phyloP scores from a whole-genome alignment of 2,113 vertebrate species.

The Willisornis vidua region DNA sequence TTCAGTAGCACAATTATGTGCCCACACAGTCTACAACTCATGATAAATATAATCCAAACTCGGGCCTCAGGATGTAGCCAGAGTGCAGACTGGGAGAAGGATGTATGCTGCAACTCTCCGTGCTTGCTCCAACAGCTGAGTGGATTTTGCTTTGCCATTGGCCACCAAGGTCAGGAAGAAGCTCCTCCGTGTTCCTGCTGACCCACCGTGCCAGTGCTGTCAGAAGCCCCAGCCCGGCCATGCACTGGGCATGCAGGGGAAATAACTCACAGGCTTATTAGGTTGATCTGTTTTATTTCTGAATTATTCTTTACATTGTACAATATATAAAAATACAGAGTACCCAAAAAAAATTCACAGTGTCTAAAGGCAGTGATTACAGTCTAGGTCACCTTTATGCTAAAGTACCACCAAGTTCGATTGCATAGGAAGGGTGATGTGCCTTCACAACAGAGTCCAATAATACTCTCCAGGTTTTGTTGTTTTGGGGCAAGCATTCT shows the following conservation, averaged over 20 bases:
- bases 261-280: background rate
- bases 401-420: constrained; percentile 85
- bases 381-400: constrained; percentile 87
- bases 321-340: constrained; percentile 97
- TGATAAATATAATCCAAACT: background rate
- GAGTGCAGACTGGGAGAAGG: background rate
- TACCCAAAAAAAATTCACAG: constrained; percentile 90
- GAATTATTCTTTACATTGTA: constrained; percentile 90
- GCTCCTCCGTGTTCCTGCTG: rapidly evolving
- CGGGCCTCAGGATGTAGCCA: background rate
- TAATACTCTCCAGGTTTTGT: constrained; percentile 54
- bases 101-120: background rate
- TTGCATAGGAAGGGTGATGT: constrained; percentile 92
- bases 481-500: constrained; percentile 34
- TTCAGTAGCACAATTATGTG: background rate
- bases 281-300: constrained; percentile 75
- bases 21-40: background rate
- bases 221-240: rapidly evolving
- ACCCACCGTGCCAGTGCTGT: rapidly evolving
- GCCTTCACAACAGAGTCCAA: constrained; percentile 69
- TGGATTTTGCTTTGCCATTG: background rate
- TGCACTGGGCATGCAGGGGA: rapidly evolving
- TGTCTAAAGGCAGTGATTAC: constrained; percentile 96
- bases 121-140: background rate
- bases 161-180: background rate